These are phyloP conservation scores for Dinocampus coccinellae DNA, from an alignment of 2,888 invertebrate genomes.

Conservation along the genomic window DNA sequence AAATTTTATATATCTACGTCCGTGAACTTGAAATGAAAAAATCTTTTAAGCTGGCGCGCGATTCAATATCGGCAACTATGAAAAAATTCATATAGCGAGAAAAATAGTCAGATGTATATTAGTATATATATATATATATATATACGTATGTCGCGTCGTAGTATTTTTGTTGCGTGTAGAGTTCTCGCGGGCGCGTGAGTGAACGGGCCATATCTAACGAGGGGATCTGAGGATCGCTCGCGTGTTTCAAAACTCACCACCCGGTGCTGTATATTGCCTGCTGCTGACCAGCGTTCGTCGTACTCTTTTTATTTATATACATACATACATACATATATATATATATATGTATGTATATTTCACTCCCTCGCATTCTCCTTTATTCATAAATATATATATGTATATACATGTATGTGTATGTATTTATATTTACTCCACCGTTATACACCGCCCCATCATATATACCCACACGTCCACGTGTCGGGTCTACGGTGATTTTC, in stretches of 20 bases:
- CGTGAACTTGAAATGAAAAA: conserved; percentile 15
- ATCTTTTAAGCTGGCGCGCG: conserved; percentile 16
- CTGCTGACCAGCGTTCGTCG: conserved; percentile 34
- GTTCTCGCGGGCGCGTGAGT: conserved; percentile 63
- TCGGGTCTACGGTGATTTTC: conserved; percentile 66
- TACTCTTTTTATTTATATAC: background rate
- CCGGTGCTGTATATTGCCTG: conserved; percentile 50
- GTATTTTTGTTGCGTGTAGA: conserved; percentile 43
- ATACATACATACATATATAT: background rate
- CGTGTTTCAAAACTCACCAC: conserved; percentile 66
- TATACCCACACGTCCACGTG: conserved; percentile 64
- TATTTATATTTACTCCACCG: background rate
- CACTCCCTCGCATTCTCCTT: conserved; percentile 13
- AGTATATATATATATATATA: background rate
- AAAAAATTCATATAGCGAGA: background rate
- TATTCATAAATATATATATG: background rate
- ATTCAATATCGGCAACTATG: conserved; percentile 4
- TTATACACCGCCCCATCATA: conserved; percentile 22
- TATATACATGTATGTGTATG: conserved; percentile 4
- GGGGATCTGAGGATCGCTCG: conserved; percentile 70
- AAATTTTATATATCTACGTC: background rate
- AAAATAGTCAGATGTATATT: background rate
- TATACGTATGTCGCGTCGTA: background rate
- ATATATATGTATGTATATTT: background rate
- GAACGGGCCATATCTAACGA: conserved; percentile 68